Base-by-base conservation (phyloP, 1,140 invertebrate species). In the Bombus soroeensis region DNA sequence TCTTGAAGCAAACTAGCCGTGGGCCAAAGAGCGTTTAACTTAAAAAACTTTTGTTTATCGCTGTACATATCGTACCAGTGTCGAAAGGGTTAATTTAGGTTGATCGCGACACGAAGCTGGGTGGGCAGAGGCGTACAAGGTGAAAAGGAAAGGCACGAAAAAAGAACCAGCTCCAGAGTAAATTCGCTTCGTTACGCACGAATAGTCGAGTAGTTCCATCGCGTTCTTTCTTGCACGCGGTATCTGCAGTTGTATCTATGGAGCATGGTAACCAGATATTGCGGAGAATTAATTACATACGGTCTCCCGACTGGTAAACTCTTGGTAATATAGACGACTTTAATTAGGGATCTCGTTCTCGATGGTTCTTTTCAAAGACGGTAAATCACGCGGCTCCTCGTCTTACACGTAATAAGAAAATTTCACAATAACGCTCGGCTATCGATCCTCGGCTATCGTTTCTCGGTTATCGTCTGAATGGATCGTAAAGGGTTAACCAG, bases 181-280 rank as follows among this genome's bases (percentile, higher is more conserved):
- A 85, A 81, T 85, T 85, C 77, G 47, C 2, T 68, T 85, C 76
- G 83, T 85, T 80, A 85, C 77, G 83, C 83, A 85, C 83, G 83
- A 85, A 85, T 81, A 32, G 43, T 72, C 78, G 22, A 34, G 68
- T 68, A 85, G 43, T 71, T 74, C 66, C 71, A 53, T 81, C 83
- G 77, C 59, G 59, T 57, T 43, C 34, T 28, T 81, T 66, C 59
- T 74, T 57, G 28, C 57, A 2, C 34, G 12, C n/a, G 41, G 43
- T 81, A 85, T 85, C 83, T 32, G 22, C 25, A 12, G 70, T 53
- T 32, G 78, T 74, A 71, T 83, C 57, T 72, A 39, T 73, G 81
- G 53, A 77, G 18, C 81, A 47, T 28, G 81, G 81, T 87, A 84
- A 87, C 75, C 57, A 84, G 81, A 87, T 87, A 83, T 83, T 57